Conservation (phyloP, 2,113 vertebrate species). For the Pandion haliaetus region DNA sequence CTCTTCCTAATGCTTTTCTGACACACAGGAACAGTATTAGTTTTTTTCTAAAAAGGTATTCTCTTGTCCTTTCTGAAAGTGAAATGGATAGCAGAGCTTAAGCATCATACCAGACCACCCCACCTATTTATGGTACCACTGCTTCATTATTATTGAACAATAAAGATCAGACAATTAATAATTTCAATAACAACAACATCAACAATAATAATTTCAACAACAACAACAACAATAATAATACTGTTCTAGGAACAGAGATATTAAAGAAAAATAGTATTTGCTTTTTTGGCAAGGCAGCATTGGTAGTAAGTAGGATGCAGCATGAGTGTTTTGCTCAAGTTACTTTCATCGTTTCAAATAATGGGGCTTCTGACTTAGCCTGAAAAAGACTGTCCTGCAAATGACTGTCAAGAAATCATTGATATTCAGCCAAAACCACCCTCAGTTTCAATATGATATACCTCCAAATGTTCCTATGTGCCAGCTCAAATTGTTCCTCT, state of each 20-base stretch:
- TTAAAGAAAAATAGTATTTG: not conserved
- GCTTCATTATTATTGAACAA: not conserved
- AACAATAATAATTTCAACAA: not conserved
- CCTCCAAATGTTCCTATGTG: not conserved
- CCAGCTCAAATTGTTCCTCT: not conserved
- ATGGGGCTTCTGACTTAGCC: not conserved
- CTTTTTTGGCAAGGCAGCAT: not conserved
- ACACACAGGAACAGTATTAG: not conserved
- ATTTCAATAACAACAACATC: not conserved
- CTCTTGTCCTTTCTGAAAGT: not conserved
- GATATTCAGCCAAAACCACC: not conserved
- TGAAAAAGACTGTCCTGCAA: not conserved
- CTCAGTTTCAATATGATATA: not conserved
- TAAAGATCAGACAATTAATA: not conserved
- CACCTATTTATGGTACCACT: not conserved
- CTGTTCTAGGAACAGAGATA: not conserved
- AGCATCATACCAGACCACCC: not conserved
- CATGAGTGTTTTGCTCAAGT: not conserved
- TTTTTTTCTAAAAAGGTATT: not conserved
- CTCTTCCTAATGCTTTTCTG: not conserved
- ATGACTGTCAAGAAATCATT: not conserved
- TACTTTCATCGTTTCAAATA: not conserved
- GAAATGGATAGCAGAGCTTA: not conserved
- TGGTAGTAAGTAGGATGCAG: not conserved
- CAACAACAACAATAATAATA: not conserved